A percentile compares a stretch with the other conserved stretches of the same genome.
Conservation (phyloP, 2,888 invertebrate genomes). For the Andricus quercusramuli region DNA sequence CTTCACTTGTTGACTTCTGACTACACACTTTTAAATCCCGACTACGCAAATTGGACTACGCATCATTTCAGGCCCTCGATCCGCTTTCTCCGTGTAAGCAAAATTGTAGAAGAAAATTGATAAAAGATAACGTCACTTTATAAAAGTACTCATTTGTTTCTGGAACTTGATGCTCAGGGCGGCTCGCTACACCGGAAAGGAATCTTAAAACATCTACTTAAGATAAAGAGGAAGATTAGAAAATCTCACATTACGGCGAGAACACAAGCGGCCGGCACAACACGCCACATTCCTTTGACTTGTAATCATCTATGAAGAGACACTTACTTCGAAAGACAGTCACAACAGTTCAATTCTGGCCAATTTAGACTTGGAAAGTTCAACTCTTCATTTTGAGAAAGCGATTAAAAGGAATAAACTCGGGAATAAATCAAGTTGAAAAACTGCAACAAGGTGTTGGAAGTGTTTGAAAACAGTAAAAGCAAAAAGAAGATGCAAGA, state of each 20-base stretch:
- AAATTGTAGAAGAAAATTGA: background rate
- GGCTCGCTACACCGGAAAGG: conserved; percentile 1
- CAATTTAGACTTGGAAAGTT: no score
- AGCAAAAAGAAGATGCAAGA: background rate
- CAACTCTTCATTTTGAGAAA: no score
- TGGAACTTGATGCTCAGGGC: background rate
- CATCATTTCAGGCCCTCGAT: no score
- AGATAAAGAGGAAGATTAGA: conserved; percentile 25
- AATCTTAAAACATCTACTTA: conserved; percentile 33
- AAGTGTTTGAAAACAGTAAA: background rate
- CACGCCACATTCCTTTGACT: background rate
- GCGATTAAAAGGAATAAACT: no score
- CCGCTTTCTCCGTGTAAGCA: background rate
- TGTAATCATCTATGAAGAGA: background rate
- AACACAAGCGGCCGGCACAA: background rate
- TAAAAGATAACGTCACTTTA: background rate
- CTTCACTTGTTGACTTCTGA: no score
- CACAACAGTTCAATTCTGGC: background rate
- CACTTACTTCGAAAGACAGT: background rate
- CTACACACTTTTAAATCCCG: no score
- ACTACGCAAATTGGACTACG: no score
- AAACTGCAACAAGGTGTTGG: background rate
- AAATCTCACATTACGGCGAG: conserved; percentile 21
- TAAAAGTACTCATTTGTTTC: background rate
- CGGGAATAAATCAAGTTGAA: background rate